A percentile compares a stretch with the other conserved stretches of the same genome.
phyloP scores from a whole-genome alignment of 2,797 vertebrate genomes.

The Ctenopoma multispine region DNA sequence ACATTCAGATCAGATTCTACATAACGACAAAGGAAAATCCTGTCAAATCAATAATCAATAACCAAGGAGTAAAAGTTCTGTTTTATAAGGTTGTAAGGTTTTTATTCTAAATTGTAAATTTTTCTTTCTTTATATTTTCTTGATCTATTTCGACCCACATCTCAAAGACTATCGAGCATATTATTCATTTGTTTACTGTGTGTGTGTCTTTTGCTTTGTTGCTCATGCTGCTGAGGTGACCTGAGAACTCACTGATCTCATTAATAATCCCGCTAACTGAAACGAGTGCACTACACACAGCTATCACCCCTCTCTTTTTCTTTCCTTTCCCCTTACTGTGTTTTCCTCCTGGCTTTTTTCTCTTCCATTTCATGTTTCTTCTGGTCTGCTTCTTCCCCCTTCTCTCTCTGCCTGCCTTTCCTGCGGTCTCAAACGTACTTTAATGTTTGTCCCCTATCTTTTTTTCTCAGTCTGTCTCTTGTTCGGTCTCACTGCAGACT shows the following conservation, averaged over 20 bases:
- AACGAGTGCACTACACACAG: constrained; percentile 43
- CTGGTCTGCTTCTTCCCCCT: constrained; percentile 46
- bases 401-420: constrained; percentile 17
- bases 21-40: no score
- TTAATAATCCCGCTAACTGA: constrained; percentile 81
- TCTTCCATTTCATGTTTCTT: constrained; percentile 44
- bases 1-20: not conserved
- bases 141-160: constrained; percentile 11
- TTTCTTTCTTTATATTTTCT: not conserved
- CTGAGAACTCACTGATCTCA: constrained; percentile 75
- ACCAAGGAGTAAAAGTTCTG: not conserved
- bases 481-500: constrained; percentile 68
- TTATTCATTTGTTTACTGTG: not conserved
- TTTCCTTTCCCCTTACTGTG: constrained; percentile 49
- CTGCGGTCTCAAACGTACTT: constrained; percentile 14
- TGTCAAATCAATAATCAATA: not conserved
- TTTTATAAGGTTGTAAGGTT: not conserved
- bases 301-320: constrained; percentile 11
- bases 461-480: constrained; percentile 60
- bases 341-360: constrained; percentile 61
- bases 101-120: not conserved
- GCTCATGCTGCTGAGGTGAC: constrained; percentile 57
- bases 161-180: not conserved
- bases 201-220: not conserved
- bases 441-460: constrained; percentile 58